phyloP scores from a whole-genome alignment of 1,140 invertebrate genomes.

The Drosophila tristis region DNA sequence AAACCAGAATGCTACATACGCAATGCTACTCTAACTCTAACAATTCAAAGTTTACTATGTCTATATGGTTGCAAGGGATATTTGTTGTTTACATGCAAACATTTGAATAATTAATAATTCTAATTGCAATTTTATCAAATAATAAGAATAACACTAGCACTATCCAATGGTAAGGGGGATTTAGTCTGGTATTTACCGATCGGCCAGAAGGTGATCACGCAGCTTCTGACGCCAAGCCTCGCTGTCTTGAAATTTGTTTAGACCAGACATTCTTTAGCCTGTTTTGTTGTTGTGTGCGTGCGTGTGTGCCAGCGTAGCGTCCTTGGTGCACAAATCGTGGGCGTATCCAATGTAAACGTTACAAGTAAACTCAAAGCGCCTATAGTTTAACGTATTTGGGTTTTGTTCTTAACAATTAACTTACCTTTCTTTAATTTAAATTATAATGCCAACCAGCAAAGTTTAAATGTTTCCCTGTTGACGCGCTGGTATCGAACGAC shows the following conservation, averaged over 20 bases:
- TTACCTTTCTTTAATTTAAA: constrained; percentile 8
- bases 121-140: not conserved
- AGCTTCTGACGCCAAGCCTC: constrained; percentile 72
- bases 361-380: not conserved
- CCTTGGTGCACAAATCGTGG: constrained; percentile 18
- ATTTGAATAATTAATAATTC: constrained; percentile 2
- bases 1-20: no score
- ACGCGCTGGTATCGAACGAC: constrained; percentile 13
- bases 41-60: constrained; percentile 1
- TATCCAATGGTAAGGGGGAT: constrained; percentile 22
- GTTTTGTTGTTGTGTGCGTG: constrained; percentile 16
- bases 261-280: constrained; percentile 54
- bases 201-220: constrained; percentile 58
- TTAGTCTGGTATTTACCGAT: constrained; percentile 73
- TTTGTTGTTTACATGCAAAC: constrained; percentile 26
- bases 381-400: constrained; percentile 8
- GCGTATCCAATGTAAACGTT: no score
- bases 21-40: not conserved
- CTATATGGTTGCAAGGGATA: not conserved
- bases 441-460: not conserved
- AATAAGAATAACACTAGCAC: constrained; percentile 1
- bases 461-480: not conserved
- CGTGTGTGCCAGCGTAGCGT: constrained; percentile 11
- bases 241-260: constrained; percentile 75
- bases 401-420: constrained; percentile 1